Conservation (phyloP, 1,140 invertebrate genomes). For the Pogonomyrmex barbatus region DNA sequence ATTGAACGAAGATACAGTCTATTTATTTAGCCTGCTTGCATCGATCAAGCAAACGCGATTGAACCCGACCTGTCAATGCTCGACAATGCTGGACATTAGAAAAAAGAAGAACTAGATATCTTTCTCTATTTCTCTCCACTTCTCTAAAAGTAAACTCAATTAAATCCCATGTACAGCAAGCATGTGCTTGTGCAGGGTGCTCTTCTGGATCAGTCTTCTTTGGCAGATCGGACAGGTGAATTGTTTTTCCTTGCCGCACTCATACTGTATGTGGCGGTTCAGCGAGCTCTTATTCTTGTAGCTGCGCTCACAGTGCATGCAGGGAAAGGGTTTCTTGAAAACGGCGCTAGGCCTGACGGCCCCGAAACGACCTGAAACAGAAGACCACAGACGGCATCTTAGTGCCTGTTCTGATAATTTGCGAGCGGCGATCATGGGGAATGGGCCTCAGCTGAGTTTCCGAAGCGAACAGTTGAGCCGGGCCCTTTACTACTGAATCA, state of each 20-base stretch:
- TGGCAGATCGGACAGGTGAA: conserved; percentile 88
- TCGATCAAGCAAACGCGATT: neutral
- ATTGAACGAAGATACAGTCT: conserved; percentile 12
- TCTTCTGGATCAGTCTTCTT: conserved; percentile 85
- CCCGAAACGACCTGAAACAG: conserved; percentile 77
- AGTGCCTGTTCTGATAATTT: conserved; percentile 54
- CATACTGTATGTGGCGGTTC: conserved; percentile 88
- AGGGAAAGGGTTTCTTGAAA: conserved; percentile 68
- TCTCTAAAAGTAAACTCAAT: neutral
- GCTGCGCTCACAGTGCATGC: conserved; percentile 83
- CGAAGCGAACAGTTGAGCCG: neutral
- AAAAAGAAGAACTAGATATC: neutral
- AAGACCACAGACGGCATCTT: conserved; percentile 59
- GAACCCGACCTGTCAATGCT: neutral
- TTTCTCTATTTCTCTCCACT: neutral
- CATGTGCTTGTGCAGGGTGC: conserved; percentile 73
- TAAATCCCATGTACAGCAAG: conserved; percentile 51
- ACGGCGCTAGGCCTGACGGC: neutral
- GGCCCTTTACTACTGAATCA: neutral
- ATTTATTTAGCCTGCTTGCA: conserved; percentile 32
- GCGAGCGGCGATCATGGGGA: neutral
- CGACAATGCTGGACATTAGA: neutral
- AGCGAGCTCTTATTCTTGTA: conserved; percentile 88
- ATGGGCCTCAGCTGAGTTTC: neutral
- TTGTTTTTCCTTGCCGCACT: conserved; percentile 88